These are phyloP conservation scores for Dascillus cervinus DNA, from an alignment of 2,888 invertebrate genomes.

Conservation along the genomic window DNA sequence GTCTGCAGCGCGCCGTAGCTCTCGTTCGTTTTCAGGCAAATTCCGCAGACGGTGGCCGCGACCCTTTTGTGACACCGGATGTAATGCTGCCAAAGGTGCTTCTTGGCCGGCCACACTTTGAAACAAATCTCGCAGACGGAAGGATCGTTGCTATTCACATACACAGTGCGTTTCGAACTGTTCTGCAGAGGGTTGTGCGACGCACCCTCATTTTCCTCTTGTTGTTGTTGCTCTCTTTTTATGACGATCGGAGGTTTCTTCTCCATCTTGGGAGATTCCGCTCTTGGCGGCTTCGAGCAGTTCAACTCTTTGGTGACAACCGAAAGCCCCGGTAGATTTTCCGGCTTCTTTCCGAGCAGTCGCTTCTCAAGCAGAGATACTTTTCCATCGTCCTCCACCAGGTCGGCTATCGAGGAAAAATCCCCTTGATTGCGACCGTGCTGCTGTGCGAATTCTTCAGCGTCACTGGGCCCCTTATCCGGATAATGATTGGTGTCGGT, in stretches of 20 bases:
- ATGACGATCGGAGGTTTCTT: not conserved
- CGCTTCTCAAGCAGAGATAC: constrained; percentile 35
- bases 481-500: constrained; percentile 5
- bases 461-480: constrained; percentile 7
- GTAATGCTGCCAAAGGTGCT: constrained; percentile 54
- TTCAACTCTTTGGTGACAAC: not conserved
- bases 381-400: constrained; percentile 19
- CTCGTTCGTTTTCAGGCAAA: constrained; percentile 49
- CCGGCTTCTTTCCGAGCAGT: constrained; percentile 24
- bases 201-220: constrained; percentile 4
- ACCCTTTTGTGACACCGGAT: constrained; percentile 49
- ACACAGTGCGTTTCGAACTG: constrained; percentile 45
- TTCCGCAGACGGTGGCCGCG: constrained; percentile 52
- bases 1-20: constrained; percentile 44
- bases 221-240: not conserved
- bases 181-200: constrained; percentile 25
- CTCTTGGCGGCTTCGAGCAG: not conserved
- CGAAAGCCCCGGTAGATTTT: not conserved
- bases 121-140: constrained; percentile 49
- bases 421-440: constrained; percentile 4
- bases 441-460: constrained; percentile 7
- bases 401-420: constrained; percentile 2
- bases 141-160: constrained; percentile 45
- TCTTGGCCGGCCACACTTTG: constrained; percentile 53
- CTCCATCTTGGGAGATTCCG: not conserved